These are phyloP conservation scores for Scaptomyza montana DNA, from an alignment of 1,140 invertebrate species.

Conservation along the genomic window DNA sequence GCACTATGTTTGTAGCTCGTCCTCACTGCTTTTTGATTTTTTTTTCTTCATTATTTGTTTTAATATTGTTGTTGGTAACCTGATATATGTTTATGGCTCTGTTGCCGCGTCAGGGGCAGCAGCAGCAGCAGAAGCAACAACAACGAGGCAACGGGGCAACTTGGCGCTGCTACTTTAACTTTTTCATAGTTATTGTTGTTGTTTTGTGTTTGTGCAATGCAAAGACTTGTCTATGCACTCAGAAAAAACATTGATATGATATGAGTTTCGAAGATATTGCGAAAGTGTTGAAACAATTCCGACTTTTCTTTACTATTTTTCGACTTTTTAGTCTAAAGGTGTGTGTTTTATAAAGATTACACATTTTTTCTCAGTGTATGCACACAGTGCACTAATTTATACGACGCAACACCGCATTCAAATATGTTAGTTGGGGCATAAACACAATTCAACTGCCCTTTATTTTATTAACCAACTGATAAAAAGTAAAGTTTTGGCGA, in stretches of 20 bases:
- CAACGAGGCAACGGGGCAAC: conserved; percentile 24
- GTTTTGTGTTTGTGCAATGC: no score
- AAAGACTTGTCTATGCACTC: conserved; percentile 13
- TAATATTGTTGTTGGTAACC: conserved; percentile 61
- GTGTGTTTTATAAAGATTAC: no score
- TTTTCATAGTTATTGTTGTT: conserved; percentile 48
- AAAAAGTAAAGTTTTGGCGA: not conserved
- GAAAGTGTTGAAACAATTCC: no score
- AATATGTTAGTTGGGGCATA: no score
- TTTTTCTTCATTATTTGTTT: not conserved
- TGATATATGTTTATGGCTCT: conserved; percentile 80
- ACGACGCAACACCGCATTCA: no score
- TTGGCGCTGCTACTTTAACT: conserved; percentile 76
- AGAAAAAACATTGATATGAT: not conserved
- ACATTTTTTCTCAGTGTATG: no score
- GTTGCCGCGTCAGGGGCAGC: conserved; percentile 62
- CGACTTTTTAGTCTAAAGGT: no score
- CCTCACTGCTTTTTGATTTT: conserved; percentile 34
- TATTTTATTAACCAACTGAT: not conserved
- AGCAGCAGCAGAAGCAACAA: conserved; percentile 10
- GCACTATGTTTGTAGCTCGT: conserved; percentile 47
- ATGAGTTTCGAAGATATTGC: no score
- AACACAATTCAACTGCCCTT: no score
- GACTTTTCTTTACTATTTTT: no score
- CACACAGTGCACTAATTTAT: no score